Evolutionary conservation across 2,113 vertebrate species (phyloP), one percentile per base, ranked within the genome.

Genomic region (Felis catus): DNA sequence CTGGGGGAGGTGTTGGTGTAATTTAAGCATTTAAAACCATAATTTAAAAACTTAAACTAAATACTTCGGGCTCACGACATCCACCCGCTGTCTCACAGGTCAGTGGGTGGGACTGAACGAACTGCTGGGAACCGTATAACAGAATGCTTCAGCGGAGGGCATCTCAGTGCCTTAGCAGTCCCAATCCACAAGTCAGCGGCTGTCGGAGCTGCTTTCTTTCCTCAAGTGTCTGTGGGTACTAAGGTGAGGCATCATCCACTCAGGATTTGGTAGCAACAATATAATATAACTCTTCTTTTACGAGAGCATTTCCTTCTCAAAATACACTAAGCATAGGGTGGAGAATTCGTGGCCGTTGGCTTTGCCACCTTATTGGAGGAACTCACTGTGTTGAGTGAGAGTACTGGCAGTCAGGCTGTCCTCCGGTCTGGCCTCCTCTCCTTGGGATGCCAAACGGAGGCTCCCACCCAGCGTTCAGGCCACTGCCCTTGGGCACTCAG

Each of bases 41-140:
- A 31, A 93, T 58, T 84, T 81, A 61, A 51, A 41, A 80, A 74
- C 83, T 78, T 39, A 39, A 51, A 65, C 83, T 4, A 15, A 78
- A 76, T 23, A 9, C 13, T 31, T 12, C 23, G 68, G 25, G 27
- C 23, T 61, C 18, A 5, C 7, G 14, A 3, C 41, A 18, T 21
- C 31, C 31, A 9, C 63, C 61, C 3, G 0, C 81, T 25, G 91
- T 33, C 80, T 93, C 85, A 13, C 6, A 31, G 94, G 94, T 48
- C 89, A 66, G 80, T 0, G 55, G 63, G 33, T 7, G 65, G 61
- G 90, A 51, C 21, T 61, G 80, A 3, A 27, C 0, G 0, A 39
- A 45, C 2, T 1, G 5, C 4, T 2, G 41, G 91, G 81, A 45
- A n/a, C 0, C 0, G 0, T 1, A 0, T 6, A 9, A 10, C 3